Conservation (phyloP, 2,888 invertebrate species). For the Malacosoma neustria region DNA sequence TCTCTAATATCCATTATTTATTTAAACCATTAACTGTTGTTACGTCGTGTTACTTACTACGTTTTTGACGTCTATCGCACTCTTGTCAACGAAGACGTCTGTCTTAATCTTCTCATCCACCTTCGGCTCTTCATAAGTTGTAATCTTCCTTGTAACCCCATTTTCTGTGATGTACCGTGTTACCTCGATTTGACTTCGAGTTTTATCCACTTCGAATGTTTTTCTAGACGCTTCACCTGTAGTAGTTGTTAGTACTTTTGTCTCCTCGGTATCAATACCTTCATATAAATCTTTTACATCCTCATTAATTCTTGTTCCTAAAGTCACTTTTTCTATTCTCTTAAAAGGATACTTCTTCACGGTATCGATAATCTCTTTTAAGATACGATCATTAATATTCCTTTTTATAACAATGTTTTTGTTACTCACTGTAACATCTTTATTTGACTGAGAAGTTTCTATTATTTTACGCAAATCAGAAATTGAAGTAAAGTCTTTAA, state of each 20-base stretch:
- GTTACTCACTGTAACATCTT: constrained; percentile 61
- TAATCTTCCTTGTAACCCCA: constrained; percentile 61
- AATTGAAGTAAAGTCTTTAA: constrained; percentile 66
- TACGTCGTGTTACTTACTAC: constrained; percentile 45
- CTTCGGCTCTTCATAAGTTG: constrained; percentile 68
- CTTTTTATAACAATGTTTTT: constrained; percentile 64
- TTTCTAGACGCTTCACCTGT: constrained; percentile 55
- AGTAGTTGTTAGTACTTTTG: constrained; percentile 44
- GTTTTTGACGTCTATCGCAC: constrained; percentile 68
- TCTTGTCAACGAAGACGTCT: constrained; percentile 69
- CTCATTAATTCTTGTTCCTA: constrained; percentile 73
- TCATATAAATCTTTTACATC: constrained; percentile 74
- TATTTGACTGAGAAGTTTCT: constrained; percentile 53
- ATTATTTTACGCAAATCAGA: constrained; percentile 64
- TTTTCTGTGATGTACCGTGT: constrained; percentile 65
- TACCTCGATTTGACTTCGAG: constrained; percentile 66
- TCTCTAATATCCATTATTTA: neutral
- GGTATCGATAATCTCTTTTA: constrained; percentile 66
- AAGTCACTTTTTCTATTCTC: constrained; percentile 67
- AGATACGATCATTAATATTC: constrained; percentile 58
- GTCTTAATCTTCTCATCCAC: constrained; percentile 66
- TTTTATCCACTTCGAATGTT: constrained; percentile 62
- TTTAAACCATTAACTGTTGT: neutral
- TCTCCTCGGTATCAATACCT: constrained; percentile 58
- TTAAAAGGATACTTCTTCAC: constrained; percentile 69